A percentile compares a stretch with the other conserved stretches of the same genome.
Conservation (phyloP, 2,797 vertebrate genomes). For the Mus spretus region DNA sequence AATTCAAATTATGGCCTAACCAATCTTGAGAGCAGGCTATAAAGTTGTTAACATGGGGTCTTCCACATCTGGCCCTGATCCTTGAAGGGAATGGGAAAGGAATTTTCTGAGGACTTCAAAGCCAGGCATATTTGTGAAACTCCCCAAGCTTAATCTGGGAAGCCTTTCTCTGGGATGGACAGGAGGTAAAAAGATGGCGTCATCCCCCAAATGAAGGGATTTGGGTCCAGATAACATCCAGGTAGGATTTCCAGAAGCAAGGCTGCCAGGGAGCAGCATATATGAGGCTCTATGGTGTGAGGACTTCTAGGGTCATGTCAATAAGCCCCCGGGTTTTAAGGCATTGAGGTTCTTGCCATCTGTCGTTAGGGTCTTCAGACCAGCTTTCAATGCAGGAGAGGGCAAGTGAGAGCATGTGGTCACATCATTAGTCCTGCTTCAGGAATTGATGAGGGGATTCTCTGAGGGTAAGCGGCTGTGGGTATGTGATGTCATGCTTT, state of each 20-base stretch:
- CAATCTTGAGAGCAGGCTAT: neutral
- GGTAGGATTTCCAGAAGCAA: neutral
- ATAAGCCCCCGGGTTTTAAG: neutral
- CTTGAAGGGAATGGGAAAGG: neutral
- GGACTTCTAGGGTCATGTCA: neutral
- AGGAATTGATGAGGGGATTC: neutral
- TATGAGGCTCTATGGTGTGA: neutral
- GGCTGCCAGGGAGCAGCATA: neutral
- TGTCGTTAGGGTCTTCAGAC: neutral
- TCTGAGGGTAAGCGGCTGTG: neutral
- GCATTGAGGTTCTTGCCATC: neutral
- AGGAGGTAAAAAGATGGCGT: neutral
- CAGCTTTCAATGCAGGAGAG: neutral
- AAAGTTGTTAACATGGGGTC: neutral
- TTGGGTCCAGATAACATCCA: neutral
- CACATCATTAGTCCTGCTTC: neutral
- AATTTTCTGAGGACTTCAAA: constrained; percentile 2
- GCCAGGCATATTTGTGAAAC: neutral
- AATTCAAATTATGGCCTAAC: neutral
- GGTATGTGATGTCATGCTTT: neutral
- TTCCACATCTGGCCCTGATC: neutral
- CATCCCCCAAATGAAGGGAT: neutral
- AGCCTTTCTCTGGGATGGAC: neutral
- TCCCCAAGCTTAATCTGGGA: neutral
- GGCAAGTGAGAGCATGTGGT: neutral